Conservation (phyloP, 2,797 vertebrate genomes). For the Eleutherodactylus coqui region DNA sequence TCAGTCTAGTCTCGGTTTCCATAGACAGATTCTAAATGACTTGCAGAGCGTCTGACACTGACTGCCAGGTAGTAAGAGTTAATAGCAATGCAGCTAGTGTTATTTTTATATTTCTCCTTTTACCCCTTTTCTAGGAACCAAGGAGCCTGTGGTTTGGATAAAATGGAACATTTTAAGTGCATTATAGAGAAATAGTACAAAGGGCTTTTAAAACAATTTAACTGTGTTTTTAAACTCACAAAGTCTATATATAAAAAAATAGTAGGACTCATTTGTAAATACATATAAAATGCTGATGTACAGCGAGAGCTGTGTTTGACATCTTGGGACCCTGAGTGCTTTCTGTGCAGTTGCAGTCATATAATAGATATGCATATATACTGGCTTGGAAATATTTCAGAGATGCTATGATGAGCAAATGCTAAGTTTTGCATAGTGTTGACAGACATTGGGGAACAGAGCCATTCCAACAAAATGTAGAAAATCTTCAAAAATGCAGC, state of each 20-base stretch:
- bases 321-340: background rate
- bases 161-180: constrained; percentile 35
- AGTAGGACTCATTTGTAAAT: background rate
- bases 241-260: background rate
- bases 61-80: constrained; percentile 41
- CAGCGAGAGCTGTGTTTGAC: background rate
- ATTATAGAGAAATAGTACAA: constrained; percentile 37
- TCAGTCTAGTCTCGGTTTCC: background rate
- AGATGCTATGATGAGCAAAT: background rate
- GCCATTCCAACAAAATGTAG: background rate
- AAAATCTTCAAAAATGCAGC: background rate
- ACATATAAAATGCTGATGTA: background rate
- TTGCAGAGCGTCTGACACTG: background rate
- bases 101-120: constrained; percentile 41
- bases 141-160: constrained; percentile 61
- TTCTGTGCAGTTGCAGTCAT: background rate
- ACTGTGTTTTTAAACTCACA: constrained; percentile 21
- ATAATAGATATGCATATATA: background rate
- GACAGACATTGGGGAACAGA: background rate
- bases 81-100: constrained; percentile 19
- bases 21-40: background rate
- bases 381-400: background rate
- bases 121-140: constrained; percentile 49
- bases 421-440: background rate
- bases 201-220: constrained; percentile 38